Evolutionary conservation across 2,113 vertebrate genomes (phyloP).

Genomic region (Aepyceros melampus): DNA sequence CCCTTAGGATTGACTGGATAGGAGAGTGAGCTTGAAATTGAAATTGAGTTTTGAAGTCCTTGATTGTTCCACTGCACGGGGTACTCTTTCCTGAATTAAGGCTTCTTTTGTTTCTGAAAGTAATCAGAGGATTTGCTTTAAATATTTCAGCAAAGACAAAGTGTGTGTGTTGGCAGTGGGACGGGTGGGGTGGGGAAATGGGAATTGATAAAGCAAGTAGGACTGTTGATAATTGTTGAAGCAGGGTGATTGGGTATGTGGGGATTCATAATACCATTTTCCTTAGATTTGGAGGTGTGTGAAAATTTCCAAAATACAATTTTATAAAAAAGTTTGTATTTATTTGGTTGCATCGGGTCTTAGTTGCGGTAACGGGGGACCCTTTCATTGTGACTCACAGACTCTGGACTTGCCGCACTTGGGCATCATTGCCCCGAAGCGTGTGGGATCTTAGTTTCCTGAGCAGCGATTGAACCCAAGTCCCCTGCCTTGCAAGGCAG

Average conservation of each 20-base stretch:
- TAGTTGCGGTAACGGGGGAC: background rate
- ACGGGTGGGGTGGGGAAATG: too few relatives aligned
- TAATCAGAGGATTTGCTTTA: background rate
- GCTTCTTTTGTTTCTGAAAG: background rate
- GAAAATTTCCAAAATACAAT: background rate
- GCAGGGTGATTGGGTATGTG: background rate
- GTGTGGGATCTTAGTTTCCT: background rate
- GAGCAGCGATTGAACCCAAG: rapidly evolving
- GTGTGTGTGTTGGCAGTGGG: background rate
- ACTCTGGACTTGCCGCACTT: background rate
- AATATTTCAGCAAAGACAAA: background rate
- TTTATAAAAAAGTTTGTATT: background rate
- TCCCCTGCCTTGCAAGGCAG: background rate
- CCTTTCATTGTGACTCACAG: background rate
- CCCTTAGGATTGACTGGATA: background rate
- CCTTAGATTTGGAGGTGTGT: background rate
- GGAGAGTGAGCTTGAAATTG: background rate
- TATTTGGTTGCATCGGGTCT: background rate
- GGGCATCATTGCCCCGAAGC: background rate
- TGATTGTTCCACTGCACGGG: background rate
- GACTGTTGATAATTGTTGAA: background rate
- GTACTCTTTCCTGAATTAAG: background rate
- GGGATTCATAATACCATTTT: background rate
- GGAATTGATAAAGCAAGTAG: background rate
- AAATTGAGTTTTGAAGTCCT: background rate